A percentile compares a stretch with the other conserved stretches of the same genome.
phyloP scores from a whole-genome alignment of 2,888 invertebrate species.

The Hemithea aestivaria region DNA sequence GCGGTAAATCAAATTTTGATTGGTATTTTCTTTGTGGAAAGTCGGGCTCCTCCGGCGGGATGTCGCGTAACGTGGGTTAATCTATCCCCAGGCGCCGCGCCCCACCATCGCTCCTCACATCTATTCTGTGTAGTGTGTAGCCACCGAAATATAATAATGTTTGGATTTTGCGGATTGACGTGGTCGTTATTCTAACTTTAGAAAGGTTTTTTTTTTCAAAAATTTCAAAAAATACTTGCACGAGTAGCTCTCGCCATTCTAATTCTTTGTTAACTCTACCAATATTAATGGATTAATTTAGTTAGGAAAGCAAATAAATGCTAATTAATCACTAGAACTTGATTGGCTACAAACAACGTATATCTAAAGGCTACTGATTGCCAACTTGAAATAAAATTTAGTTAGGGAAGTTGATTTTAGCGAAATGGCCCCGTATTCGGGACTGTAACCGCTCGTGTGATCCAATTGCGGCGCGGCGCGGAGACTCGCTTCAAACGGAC shows the following conservation, averaged over 20 bases:
- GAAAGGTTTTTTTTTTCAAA: too few relatives aligned
- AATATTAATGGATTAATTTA: too few relatives aligned
- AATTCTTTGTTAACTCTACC: too few relatives aligned
- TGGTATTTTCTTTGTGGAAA: constrained; percentile 78
- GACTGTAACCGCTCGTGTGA: constrained; percentile 66
- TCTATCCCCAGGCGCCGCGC: constrained; percentile 65
- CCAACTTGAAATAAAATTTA: too few relatives aligned
- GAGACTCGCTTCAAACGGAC: constrained; percentile 42
- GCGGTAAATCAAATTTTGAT: constrained; percentile 80
- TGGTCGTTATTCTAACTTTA: constrained; percentile 28
- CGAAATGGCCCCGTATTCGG: constrained; percentile 52
- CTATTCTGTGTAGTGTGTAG: too few relatives aligned
- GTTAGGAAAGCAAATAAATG: too few relatives aligned
- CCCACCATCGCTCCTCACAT: constrained; percentile 48
- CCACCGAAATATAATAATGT: constrained; percentile 36
- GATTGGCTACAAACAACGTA: too few relatives aligned
- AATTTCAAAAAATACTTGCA: too few relatives aligned
- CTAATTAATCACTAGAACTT: too few relatives aligned
- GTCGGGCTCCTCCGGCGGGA: constrained; percentile 64
- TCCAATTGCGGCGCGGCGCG: constrained; percentile 59
- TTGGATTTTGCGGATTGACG: constrained; percentile 53
- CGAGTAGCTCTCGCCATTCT: too few relatives aligned
- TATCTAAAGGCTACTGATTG: too few relatives aligned
- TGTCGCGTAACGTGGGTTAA: constrained; percentile 66
- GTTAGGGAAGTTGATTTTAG: constrained; percentile 62